Conservation (phyloP, 2,113 vertebrate species). For the Boulengeromyrus knoepffleri region DNA sequence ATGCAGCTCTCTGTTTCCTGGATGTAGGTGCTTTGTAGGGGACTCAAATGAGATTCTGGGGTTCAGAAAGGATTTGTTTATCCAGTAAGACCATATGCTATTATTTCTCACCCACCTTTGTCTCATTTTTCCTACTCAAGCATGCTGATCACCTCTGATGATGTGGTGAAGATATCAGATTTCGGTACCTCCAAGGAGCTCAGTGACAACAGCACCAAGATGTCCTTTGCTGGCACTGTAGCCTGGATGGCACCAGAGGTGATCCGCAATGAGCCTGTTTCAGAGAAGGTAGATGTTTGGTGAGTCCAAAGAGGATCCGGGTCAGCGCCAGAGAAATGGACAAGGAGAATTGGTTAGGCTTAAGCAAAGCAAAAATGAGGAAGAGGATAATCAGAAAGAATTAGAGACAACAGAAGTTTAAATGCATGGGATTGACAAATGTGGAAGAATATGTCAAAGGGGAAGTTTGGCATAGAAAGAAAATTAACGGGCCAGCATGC, state of each 20-base stretch:
- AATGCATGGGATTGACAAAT: background rate
- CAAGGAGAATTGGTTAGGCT: background rate
- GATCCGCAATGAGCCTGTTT: slow-evolving; percentile 93
- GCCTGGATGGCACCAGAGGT: slow-evolving; percentile 99
- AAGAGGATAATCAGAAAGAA: background rate
- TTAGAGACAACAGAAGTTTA: background rate
- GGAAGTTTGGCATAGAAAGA: background rate
- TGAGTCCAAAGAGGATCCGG: slow-evolving; percentile 48
- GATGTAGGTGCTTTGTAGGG: background rate
- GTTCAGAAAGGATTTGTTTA: background rate
- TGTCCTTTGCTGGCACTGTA: slow-evolving; percentile 96
- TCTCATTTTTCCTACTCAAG: slow-evolving; percentile 48
- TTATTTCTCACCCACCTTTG: background rate
- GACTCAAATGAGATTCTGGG: background rate
- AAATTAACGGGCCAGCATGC: background rate
- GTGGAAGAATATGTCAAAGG: background rate
- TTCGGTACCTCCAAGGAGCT: slow-evolving; percentile 96
- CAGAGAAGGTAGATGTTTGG: slow-evolving; percentile 98
- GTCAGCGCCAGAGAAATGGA: background rate
- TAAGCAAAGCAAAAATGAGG: background rate
- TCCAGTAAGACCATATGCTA: background rate
- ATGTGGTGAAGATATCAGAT: slow-evolving; percentile 97
- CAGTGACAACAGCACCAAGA: slow-evolving; percentile 97
- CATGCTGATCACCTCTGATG: slow-evolving; percentile 95
- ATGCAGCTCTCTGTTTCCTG: background rate